Percentiles rank a stretch among this genome's conserved stretches.
phyloP scores from a whole-genome alignment of 2,888 invertebrate species.

The Pelosia muscerda region DNA sequence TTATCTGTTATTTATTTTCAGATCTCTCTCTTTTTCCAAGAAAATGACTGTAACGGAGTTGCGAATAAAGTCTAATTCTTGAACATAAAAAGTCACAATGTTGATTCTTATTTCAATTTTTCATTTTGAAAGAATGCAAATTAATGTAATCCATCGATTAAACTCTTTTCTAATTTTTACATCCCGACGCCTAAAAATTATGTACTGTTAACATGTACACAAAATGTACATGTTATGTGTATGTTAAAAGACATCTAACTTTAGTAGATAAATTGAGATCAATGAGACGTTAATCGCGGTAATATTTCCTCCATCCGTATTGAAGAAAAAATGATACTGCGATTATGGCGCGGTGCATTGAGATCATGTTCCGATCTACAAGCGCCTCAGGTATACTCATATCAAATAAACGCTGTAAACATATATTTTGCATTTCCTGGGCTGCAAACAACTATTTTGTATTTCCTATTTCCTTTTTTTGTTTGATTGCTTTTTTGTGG shows the following conservation, averaged over 20 bases:
- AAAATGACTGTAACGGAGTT: neutral
- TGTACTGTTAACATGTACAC: no score
- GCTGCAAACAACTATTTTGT: no score
- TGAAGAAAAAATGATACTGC: no score
- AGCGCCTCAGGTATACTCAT: neutral
- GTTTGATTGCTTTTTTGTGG: neutral
- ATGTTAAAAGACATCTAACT: no score
- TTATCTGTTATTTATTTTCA: constrained; percentile 9
- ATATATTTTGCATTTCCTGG: neutral
- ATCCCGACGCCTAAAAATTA: no score
- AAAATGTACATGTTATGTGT: no score
- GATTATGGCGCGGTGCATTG: neutral
- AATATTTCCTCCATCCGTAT: no score
- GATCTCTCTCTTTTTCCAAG: neutral
- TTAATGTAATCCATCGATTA: neutral
- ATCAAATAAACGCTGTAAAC: neutral
- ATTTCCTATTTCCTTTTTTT: neutral
- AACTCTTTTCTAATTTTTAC: no score
- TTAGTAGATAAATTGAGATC: no score
- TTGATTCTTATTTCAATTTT: neutral
- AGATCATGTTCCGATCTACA: neutral
- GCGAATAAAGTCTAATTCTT: neutral
- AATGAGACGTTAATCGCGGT: no score
- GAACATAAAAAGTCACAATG: neutral
- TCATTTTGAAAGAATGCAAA: neutral